Percentiles rank a stretch among this genome's conserved stretches.
phyloP scores from a whole-genome alignment of 2,888 invertebrate species.

The Dromius quadrimaculatus region DNA sequence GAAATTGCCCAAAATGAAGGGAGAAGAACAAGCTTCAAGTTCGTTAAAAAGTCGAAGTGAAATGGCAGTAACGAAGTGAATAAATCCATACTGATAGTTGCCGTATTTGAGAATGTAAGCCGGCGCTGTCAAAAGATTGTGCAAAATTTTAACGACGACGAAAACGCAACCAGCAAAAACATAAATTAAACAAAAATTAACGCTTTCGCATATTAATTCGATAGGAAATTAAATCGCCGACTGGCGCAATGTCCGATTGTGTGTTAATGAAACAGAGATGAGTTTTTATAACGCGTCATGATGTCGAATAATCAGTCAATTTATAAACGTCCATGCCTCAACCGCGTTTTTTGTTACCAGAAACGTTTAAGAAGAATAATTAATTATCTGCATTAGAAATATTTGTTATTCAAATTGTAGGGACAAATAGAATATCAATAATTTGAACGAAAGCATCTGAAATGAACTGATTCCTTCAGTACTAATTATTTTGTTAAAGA shows the following conservation, averaged over 20 bases:
- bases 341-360: conserved; percentile 42
- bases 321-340: conserved; percentile 48
- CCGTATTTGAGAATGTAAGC: conserved; percentile 30
- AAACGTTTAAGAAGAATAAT: conserved; percentile 46
- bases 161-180: conserved; percentile 46
- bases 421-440: no score
- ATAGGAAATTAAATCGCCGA: conserved; percentile 51
- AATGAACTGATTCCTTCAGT: no score
- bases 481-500: no score
- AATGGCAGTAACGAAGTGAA: conserved; percentile 25
- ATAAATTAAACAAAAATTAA: conserved; percentile 52
- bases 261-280: conserved; percentile 49
- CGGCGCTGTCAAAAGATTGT: conserved; percentile 38
- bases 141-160: conserved; percentile 46
- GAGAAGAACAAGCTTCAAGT: conserved; percentile 20
- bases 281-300: conserved; percentile 42
- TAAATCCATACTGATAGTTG: conserved; percentile 44
- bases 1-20: background rate
- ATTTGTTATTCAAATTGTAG: conserved; percentile 52
- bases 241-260: conserved; percentile 51
- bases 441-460: no score
- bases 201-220: conserved; percentile 52
- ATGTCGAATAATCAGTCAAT: conserved; percentile 51
- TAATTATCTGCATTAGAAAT: conserved; percentile 48
- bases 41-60: conserved; percentile 28